phyloP scores from a whole-genome alignment of 2,797 vertebrate species.

The Parauchenoglanis punctatus region DNA sequence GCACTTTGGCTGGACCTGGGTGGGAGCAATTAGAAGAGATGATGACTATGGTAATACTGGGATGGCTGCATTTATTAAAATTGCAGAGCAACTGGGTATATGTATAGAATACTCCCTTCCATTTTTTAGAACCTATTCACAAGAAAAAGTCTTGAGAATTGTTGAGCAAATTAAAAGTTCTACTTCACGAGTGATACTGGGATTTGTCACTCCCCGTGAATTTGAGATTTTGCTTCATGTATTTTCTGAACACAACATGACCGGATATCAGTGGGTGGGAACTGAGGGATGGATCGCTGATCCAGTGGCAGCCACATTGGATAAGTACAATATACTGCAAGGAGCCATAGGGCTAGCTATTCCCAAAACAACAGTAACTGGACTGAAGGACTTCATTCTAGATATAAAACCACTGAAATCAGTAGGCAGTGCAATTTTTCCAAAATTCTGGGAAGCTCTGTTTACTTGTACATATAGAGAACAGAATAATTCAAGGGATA shows the following conservation, averaged over 20 bases:
- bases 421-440: slow-evolving; percentile 24
- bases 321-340: slow-evolving; percentile 68
- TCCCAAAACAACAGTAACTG: slow-evolving; percentile 22
- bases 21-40: slow-evolving; percentile 69
- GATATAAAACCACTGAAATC: slow-evolving; percentile 32
- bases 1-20: slow-evolving; percentile 62
- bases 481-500: not conserved
- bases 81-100: not conserved
- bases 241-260: slow-evolving; percentile 67
- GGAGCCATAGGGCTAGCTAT: slow-evolving; percentile 73
- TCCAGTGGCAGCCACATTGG: slow-evolving; percentile 67
- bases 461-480: slow-evolving; percentile 24
- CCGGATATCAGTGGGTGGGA: slow-evolving; percentile 72
- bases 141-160: not conserved
- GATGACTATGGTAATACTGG: slow-evolving; percentile 13
- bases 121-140: slow-evolving; percentile 9
- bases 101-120: slow-evolving; percentile 14
- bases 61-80: slow-evolving; percentile 5
- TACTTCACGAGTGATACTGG: slow-evolving; percentile 60
- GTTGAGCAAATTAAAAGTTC: slow-evolving; percentile 47
- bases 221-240: slow-evolving; percentile 70
- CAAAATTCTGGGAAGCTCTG: slow-evolving; percentile 37
- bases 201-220: slow-evolving; percentile 69
- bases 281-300: slow-evolving; percentile 77
- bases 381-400: slow-evolving; percentile 43